Base-by-base conservation (phyloP, 2,797 vertebrate species). In the Pseudocheirus occidentalis region DNA sequence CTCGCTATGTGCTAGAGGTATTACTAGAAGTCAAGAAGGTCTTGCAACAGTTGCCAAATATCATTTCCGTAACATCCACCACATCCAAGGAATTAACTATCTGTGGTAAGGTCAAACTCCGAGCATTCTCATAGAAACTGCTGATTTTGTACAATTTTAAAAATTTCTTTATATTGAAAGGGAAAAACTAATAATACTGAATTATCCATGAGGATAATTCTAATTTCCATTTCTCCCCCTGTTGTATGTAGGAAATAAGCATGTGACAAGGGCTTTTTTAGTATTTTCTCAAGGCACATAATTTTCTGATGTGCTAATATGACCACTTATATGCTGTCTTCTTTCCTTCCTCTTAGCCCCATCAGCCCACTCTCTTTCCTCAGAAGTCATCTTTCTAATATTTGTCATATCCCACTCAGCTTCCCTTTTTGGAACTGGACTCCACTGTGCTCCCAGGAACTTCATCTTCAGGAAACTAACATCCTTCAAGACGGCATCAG, bases 1-100 rank as follows among this genome's bases (percentile, higher is more conserved):
- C 99, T 94, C 99, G 98, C 96, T 99, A 99, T 53, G 99, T 99
- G 31, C 98, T 99, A 96, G 99, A 99, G 98, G 98, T 99, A n/a
- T 98, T 99, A 0, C 98, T 98, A 53, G 99, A 99, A 98, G 99
- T 99, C 28, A 99, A 98, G 98, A 99, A 99, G 95, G 98, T 99
- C 95, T 98, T 99, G 92, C 99, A 99, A 97, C 99, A 99, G 97
- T 99, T 99, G 99, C 99, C 99, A 92, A 99, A 99, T 97, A 99
- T 99, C 98, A 98, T 97, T 95, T 98, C 99, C 66, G 55, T 99
- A 98, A 99, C 99, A 0, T 99, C 99, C 46, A 99, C 99, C 92
- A 99, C 99, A 97, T 98, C 98, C 97, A 99, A 99, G 97, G 99
- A 99, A 96, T 99, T 99, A 98, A 99, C 99, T 1, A 97, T 99